phyloP scores from a whole-genome alignment of 2,888 invertebrate genomes.

The Tineola bisselliella region DNA sequence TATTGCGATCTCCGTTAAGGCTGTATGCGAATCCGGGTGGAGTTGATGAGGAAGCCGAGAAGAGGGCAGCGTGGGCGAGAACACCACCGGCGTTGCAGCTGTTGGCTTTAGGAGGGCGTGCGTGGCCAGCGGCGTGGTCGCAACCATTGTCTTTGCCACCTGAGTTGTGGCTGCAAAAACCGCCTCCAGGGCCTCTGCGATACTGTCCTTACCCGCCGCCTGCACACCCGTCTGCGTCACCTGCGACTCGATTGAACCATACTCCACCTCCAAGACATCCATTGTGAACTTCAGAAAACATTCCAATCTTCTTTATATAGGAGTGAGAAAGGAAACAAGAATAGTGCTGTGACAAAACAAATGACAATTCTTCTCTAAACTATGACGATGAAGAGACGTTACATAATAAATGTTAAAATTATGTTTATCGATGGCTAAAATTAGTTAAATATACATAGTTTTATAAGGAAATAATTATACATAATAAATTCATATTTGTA shows the following conservation, averaged over 20 bases:
- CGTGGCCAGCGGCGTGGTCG: constrained; percentile 88
- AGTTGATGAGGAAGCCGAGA: constrained; percentile 66
- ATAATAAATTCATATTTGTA: not conserved
- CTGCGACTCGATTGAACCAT: constrained; percentile 24
- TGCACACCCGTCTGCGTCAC: constrained; percentile 30
- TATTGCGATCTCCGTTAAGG: constrained; percentile 72
- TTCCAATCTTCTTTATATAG: constrained; percentile 16
- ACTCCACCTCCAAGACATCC: constrained; percentile 50
- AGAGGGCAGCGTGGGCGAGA: constrained; percentile 65
- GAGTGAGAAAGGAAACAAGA: not conserved
- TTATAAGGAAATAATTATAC: not conserved
- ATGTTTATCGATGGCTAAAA: not conserved
- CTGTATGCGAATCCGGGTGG: constrained; percentile 71
- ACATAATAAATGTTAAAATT: not conserved
- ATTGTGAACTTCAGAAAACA: constrained; percentile 33
- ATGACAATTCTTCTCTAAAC: not conserved
- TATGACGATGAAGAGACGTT: not conserved
- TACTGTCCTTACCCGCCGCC: constrained; percentile 72
- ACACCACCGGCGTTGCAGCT: constrained; percentile 56
- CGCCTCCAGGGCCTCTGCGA: constrained; percentile 64
- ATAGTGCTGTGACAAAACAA: constrained; percentile 1
- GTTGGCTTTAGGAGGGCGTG: constrained; percentile 71
- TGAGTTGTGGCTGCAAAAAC: constrained; percentile 93
- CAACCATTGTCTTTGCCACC: constrained; percentile 88
- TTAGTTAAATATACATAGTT: not conserved